phyloP scores from a whole-genome alignment of 1,140 invertebrate genomes.

The Rhynchophorus ferrugineus region DNA sequence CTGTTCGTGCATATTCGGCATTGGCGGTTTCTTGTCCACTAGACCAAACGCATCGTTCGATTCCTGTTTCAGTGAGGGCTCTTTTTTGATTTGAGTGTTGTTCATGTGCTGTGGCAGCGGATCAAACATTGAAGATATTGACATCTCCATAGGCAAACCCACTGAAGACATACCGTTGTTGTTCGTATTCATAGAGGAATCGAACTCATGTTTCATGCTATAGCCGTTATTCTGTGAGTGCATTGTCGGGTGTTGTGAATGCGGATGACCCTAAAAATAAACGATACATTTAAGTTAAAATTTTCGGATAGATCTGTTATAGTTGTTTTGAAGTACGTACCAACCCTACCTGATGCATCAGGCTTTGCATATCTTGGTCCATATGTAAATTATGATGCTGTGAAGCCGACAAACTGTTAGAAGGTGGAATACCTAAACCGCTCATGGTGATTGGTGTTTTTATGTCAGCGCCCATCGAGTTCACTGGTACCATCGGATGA shows the following conservation, averaged over 20 bases:
- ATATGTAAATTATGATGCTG: constrained; percentile 30
- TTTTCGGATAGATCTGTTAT: no score
- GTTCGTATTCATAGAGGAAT: constrained; percentile 39
- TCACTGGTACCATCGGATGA: constrained; percentile 15
- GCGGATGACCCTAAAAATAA: constrained; percentile 28
- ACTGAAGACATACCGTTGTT: constrained; percentile 47
- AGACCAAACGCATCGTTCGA: constrained; percentile 9
- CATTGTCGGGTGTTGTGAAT: constrained; percentile 25
- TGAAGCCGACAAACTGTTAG: constrained; percentile 23
- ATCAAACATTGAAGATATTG: constrained; percentile 57
- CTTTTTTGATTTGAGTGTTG: constrained; percentile 41
- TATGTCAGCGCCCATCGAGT: constrained; percentile 24
- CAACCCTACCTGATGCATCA: constrained; percentile 25
- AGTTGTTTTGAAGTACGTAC: constrained; percentile 16
- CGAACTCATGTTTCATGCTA: constrained; percentile 43
- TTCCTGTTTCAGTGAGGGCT: constrained; percentile 25
- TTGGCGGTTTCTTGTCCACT: constrained; percentile 20
- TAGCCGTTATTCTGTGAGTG: constrained; percentile 46
- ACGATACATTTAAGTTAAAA: not conserved
- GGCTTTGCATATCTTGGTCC: constrained; percentile 38
- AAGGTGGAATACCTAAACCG: constrained; percentile 25
- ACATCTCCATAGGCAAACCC: constrained; percentile 43
- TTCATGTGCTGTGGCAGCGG: constrained; percentile 42
- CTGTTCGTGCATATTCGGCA: constrained; percentile 31
- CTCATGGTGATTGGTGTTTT: constrained; percentile 24